phyloP scores from a whole-genome alignment of 1,140 invertebrate species.

The Drosophila orosa region DNA sequence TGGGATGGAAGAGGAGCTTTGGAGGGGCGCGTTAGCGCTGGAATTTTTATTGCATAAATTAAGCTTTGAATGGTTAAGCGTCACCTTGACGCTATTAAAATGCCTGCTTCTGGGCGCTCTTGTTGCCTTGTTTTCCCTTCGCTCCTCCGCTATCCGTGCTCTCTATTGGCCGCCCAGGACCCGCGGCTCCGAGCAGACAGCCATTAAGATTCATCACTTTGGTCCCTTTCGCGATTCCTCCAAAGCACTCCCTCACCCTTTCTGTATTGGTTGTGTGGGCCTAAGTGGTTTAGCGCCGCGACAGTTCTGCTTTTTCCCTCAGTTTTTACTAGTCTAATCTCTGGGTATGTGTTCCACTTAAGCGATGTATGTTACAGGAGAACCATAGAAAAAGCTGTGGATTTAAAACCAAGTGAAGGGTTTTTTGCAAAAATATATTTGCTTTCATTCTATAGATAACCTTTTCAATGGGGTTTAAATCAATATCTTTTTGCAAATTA shows the following conservation, averaged over 20 bases:
- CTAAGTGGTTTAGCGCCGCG: slow-evolving; percentile 74
- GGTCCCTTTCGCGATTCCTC: not conserved
- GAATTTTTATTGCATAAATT: slow-evolving; percentile 82
- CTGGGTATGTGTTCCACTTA: not conserved
- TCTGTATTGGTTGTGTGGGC: slow-evolving; percentile 67
- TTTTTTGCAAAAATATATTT: not conserved
- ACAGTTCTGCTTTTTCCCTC: slow-evolving; percentile 66
- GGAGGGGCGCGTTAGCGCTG: slow-evolving; percentile 16
- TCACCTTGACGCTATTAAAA: slow-evolving; percentile 82
- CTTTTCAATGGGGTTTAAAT: not conserved
- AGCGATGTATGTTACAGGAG: not conserved
- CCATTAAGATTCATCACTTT: slow-evolving; percentile 55
- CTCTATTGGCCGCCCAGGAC: slow-evolving; percentile 45
- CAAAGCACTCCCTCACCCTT: not conserved
- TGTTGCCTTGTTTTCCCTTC: not conserved
- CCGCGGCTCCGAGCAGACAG: slow-evolving; percentile 41
- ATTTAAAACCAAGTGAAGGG: not conserved
- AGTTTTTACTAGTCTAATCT: slow-evolving; percentile 54
- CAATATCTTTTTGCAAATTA: not conserved
- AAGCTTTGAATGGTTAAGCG: slow-evolving; percentile 79
- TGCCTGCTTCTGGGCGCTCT: slow-evolving; percentile 27
- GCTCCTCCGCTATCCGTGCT: not conserved
- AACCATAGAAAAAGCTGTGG: not conserved
- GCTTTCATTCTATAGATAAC: not conserved
- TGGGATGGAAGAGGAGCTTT: not conserved